Evolutionary conservation across 2,797 vertebrate genomes (phyloP), one percentile per base, ranked within the genome.

Genomic region (Antennarius maculatus): DNA sequence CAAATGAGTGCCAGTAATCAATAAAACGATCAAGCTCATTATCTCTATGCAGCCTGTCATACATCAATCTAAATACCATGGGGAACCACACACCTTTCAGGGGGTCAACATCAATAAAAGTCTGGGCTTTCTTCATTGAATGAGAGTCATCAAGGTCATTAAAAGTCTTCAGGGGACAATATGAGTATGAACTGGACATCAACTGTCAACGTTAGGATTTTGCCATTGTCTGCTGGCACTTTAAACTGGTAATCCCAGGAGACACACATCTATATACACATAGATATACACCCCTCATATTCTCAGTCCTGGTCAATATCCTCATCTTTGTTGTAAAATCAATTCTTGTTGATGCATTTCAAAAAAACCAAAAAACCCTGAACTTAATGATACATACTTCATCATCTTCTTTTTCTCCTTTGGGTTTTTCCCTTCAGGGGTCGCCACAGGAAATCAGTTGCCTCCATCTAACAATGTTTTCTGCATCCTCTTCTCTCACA

Each of bases 1-100:
- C 17, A 49, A 61, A 39, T 39, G 17, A 49, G 45, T 23, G 58
- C 16, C 31, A 39, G 17, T 49, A 14, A 61, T 61, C 58, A 39
- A 61, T 61, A 39, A 61, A 6, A 13, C 13, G 5, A 7, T 45
- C 8, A 3, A 39, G 7, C 37, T 11, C 9, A 11, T 11, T 8
- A 41, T 41, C 12, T 29, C 7, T 27, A 0, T 55, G 27, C 9
- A 2, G 10, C n/a, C 27, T 12, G 42, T 16, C 8, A 39, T 27
- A 37, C 31, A 48, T 59, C 45, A 18, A 13, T 48, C 57, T 49
- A 27, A 37, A 60, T 17, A 18, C 43, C 43, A 1, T 12, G 18
- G 57, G 57, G 57, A 37, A 6, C 4, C 16, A 2, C 15, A 27
- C 42, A 27, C 37, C 34, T 15, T 15, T 39, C 46, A 2, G 7